Evolutionary conservation across 1,140 invertebrate genomes (phyloP), one percentile per base, ranked within the genome.

Genomic region (Hydropsyche tenuis): DNA sequence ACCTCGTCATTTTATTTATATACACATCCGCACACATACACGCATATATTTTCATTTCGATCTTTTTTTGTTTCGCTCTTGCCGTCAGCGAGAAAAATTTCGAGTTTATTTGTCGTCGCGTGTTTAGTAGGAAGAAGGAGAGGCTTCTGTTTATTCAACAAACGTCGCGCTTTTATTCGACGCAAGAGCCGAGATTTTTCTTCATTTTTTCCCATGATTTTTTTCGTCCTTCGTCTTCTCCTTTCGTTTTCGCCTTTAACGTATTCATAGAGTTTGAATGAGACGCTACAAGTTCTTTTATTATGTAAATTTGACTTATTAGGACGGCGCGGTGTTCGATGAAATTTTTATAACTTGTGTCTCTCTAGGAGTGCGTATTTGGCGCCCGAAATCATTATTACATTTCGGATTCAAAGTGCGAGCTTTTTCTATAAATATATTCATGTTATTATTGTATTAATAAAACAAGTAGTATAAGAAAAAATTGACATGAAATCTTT

Each of bases 221-320:
- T 37, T 37, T 37, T 37, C 30, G n/a, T n/a, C 30, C 9, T 37
- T 37, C 30, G 30, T 9, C 9, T 37, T 53, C 48, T n/a, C 30
- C 30, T 37, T 37, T 37, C 30, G 30, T 9, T 37, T 37, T 53
- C 48, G 48, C 16, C 20, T 48, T 14, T 18, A 53, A 53, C 48
- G 16, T 53, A 53, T 53, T 53, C 48, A 53, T 53, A 16, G 48
- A 53, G 48, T 20, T 18, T 53, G 48, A 53, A 53, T 53, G 48
- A 53, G 48, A 53, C 48, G 48, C 48, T 53, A 53, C 48, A 53
- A 53, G 48, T 53, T 18, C 48, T 53, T 53, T 53, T 53, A 53
- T 53, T 53, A 53, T 53, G 48, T 7, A 53, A 53, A 53, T 53
- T 53, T 20, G 48, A 53, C 48, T 53, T 53, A 53, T 53, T 53